Evolutionary conservation across 2,797 vertebrate genomes (phyloP).

Genomic region (Martes flavigula): DNA sequence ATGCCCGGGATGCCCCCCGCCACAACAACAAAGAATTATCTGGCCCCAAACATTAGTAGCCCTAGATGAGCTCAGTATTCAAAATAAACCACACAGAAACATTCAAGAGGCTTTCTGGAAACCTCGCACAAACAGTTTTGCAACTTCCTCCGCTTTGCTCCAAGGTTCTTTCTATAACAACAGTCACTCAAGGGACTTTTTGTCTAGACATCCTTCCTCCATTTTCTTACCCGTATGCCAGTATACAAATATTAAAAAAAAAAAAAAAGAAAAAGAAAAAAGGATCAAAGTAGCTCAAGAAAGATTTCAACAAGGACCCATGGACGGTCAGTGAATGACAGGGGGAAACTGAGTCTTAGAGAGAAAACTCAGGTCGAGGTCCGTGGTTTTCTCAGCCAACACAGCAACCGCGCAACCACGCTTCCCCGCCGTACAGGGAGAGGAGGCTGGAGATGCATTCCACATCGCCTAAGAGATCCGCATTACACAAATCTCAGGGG

Average conservation of each 20-base stretch:
- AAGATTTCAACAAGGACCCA: not conserved
- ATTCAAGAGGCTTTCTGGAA: not conserved
- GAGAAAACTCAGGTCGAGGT: not conserved
- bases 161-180: not conserved
- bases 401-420: rapidly evolving
- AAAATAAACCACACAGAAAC: not conserved
- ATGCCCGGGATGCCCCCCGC: not conserved
- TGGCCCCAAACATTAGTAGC: no score
- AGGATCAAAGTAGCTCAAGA: not conserved
- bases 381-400: not conserved
- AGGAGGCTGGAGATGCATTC: rapidly evolving
- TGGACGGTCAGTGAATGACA: not conserved
- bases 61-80: not conserved
- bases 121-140: not conserved
- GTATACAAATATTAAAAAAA: not conserved
- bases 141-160: not conserved
- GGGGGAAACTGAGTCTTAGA: not conserved
- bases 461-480: not conserved
- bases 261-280: not conserved
- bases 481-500: not conserved
- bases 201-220: not conserved
- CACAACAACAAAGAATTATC: not conserved
- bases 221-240: not conserved
- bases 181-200: not conserved
- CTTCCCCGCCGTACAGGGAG: not conserved